phyloP scores from a whole-genome alignment of 2,797 vertebrate species.

The Aulostomus chinensis region DNA sequence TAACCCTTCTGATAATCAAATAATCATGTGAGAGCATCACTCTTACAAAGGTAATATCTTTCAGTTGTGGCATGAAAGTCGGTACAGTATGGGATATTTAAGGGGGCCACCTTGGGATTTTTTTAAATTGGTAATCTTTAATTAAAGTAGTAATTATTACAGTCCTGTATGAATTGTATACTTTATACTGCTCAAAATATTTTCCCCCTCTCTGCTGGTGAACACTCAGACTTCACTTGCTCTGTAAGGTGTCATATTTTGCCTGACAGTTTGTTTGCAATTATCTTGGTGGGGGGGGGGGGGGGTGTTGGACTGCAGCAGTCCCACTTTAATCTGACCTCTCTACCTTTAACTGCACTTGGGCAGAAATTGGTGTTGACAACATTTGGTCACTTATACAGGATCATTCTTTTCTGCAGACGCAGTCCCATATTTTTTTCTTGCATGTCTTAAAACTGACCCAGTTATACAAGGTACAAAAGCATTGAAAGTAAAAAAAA shows the following conservation, averaged over 20 bases:
- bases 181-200: neutral
- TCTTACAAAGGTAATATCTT: no score
- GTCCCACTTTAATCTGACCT: conserved; percentile 29
- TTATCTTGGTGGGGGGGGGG: conserved; percentile 46
- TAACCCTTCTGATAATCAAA: no score
- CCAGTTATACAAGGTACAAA: no score
- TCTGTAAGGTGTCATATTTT: conserved; percentile 21
- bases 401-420: conserved; percentile 45
- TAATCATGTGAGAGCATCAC: no score
- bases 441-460: no score
- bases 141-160: neutral
- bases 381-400: conserved; percentile 51
- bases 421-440: conserved; percentile 36
- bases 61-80: no score
- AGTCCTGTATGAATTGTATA: neutral
- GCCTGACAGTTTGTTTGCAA: conserved; percentile 47
- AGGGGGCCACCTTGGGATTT: no score
- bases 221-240: conserved; percentile 17
- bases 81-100: no score
- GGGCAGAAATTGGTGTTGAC: conserved; percentile 32
- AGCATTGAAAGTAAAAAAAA: no score
- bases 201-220: conserved; percentile 1
- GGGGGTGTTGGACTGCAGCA: no score
- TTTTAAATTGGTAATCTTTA: neutral
- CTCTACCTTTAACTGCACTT: conserved; percentile 20